Evolutionary conservation across 1,140 invertebrate species (phyloP), one percentile per base, ranked within the genome.

Genomic region (Carcinoscorpius rotundicauda): DNA sequence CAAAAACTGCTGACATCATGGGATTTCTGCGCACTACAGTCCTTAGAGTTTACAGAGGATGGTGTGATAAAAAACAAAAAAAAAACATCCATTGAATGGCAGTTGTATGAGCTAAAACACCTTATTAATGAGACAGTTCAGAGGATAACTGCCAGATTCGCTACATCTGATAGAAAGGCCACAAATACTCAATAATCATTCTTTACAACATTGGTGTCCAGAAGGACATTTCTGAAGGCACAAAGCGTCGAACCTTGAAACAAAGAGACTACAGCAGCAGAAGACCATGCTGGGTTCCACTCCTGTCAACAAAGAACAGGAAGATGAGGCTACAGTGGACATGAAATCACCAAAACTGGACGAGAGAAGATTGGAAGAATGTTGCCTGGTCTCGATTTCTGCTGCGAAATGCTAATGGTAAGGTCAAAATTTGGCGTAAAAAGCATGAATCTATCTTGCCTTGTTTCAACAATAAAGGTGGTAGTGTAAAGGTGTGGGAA

Each of bases 401-500:
- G n/a, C 29, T 62, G 53, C 61, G 29, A 8, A 0, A 62, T 53
- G 61, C 3, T 52, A 4, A 62, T 53, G 48, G 50, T 11, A 53
- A 3, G 29, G 3, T n/a, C 9, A 6, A 29, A 8, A 57, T 57
- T 51, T 57, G 52, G 6, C 10, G 55, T 50, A 63, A 63, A 63
- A 49, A 5, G 55, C 65, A 57, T 10, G 29, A 49, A 63, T 56
- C 10, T 29, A 5, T 52, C 52, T 52, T 62, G 52, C 5, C 52
- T 60, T 49, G 52, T 48, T 4, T 5, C 49, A 63, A 53, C 65
- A 3, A 50, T 63, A 48, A 55, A 66, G 48, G 49, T 48, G 65
- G 55, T 51, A 60, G 11, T 55, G 48, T 64, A 48, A 67, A 59
- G 59, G 63, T 65, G 48, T 66, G 59, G 66, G 63, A 60, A 10